phyloP scores from a whole-genome alignment of 2,888 invertebrate species.

The Saturnia japonica region DNA sequence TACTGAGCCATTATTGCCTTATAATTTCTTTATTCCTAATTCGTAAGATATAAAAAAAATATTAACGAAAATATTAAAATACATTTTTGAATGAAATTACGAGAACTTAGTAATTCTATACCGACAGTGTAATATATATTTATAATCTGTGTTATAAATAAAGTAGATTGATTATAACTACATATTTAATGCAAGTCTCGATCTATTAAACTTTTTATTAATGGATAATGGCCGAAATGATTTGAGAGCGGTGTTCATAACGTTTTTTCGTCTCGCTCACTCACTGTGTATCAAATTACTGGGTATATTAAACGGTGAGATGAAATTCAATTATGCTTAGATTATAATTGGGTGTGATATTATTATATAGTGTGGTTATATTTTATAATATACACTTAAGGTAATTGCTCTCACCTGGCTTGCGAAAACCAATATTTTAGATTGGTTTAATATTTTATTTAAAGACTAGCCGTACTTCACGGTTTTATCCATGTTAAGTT shows the following conservation, averaged over 20 bases:
- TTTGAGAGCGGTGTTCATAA: constrained; percentile 10
- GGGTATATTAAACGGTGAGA: not conserved
- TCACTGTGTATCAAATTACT: constrained; percentile 9
- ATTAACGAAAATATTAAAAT: not conserved
- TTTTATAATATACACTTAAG: not conserved
- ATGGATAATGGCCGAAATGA: not conserved
- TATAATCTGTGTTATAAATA: constrained; percentile 4
- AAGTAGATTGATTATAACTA: constrained; percentile 14
- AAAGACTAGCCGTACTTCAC: not conserved
- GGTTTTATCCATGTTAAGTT: too few species aligned
- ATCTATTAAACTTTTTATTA: constrained; percentile 11
- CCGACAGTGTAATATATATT: not conserved
- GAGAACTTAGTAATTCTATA: not conserved
- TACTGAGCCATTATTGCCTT: too few species aligned
- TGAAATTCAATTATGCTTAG: not conserved
- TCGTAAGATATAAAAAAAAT: not conserved
- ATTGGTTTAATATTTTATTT: not conserved
- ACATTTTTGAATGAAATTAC: not conserved
- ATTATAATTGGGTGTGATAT: not conserved
- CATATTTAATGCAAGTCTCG: not conserved
- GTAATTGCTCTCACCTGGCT: not conserved
- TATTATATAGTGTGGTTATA: not conserved
- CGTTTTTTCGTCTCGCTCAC: not conserved
- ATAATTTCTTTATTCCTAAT: too few species aligned
- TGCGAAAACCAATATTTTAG: not conserved